Percentiles rank a stretch among this genome's conserved stretches.
phyloP scores from a whole-genome alignment of 1,140 invertebrate genomes.

The Monomorium pharaonis region DNA sequence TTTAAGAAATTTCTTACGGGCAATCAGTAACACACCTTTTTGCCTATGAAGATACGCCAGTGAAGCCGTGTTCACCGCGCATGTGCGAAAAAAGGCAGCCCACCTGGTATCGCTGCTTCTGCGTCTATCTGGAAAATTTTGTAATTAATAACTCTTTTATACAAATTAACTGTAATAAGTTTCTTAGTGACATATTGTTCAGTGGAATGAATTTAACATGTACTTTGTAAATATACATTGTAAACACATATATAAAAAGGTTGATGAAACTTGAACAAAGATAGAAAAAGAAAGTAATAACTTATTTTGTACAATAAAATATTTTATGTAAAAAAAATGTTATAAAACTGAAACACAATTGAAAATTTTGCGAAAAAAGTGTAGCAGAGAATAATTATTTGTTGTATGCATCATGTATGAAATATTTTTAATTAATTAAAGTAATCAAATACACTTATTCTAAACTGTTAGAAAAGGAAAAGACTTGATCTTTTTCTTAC shows the following conservation, averaged over 20 bases:
- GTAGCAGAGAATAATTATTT: not conserved
- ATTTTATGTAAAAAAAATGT: not conserved
- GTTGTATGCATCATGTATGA: not conserved
- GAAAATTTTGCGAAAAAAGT: not conserved
- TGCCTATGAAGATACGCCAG: no score
- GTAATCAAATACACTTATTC: not conserved
- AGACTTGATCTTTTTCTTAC: not conserved
- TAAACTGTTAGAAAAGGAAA: not conserved
- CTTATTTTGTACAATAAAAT: constrained; percentile 5
- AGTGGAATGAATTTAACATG: not conserved
- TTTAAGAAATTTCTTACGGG: no score
- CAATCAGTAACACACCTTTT: no score
- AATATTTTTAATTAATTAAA: not conserved
- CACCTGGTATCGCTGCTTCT: no score
- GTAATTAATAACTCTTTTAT: not conserved
- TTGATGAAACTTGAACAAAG: not conserved
- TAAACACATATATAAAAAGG: not conserved
- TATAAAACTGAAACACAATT: not conserved
- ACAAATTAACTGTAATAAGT: constrained; percentile 22
- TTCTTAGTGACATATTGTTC: constrained; percentile 26
- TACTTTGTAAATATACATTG: constrained; percentile 25
- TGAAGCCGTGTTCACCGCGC: no score
- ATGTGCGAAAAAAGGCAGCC: no score
- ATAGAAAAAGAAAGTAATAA: not conserved
- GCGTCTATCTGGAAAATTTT: not conserved